Percentiles rank a stretch among this genome's conserved stretches.
Conservation (phyloP, 2,888 invertebrate genomes). For the Lissocephala sabroskyi region DNA sequence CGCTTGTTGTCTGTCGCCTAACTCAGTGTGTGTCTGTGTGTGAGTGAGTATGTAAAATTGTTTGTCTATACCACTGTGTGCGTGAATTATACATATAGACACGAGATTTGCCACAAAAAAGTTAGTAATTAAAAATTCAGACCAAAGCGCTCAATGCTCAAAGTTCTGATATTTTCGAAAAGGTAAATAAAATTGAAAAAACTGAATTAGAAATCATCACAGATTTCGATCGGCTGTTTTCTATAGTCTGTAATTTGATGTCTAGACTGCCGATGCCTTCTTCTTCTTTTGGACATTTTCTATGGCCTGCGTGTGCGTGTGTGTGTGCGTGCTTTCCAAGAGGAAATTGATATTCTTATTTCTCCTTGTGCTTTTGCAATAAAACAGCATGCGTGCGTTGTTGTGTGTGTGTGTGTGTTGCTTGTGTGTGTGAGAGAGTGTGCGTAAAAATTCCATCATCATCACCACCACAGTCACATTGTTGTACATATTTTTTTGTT, state of each 20-base stretch:
- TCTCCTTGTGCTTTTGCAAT: constrained; percentile 50
- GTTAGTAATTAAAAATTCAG: constrained; percentile 1
- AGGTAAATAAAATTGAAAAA: not conserved
- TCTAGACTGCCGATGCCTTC: too few relatives aligned
- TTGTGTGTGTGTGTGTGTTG: constrained; percentile 9
- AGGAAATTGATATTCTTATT: constrained; percentile 64
- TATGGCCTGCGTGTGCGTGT: constrained; percentile 35
- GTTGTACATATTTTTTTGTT: constrained; percentile 54
- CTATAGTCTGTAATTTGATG: too few relatives aligned
- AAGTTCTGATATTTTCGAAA: too few relatives aligned
- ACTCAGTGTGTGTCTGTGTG: constrained; percentile 33
- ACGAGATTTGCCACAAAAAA: not conserved
- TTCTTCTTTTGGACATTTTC: constrained; percentile 30
- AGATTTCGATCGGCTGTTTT: not conserved
- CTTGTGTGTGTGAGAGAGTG: constrained; percentile 14
- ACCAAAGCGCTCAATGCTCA: too few relatives aligned
- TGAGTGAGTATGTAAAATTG: constrained; percentile 6
- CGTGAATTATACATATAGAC: constrained; percentile 14
- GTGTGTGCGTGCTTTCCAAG: constrained; percentile 54
- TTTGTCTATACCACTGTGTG: constrained; percentile 31
- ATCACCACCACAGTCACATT: constrained; percentile 41
- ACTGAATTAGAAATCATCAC: constrained; percentile 6
- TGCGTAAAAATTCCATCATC: constrained; percentile 56
- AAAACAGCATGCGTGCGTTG: constrained; percentile 20
- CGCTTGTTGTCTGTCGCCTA: constrained; percentile 50